Evolutionary conservation across 2,797 vertebrate species (phyloP), one percentile per base, ranked within the genome.

Genomic region (Cryptoblepharus egeriae): DNA sequence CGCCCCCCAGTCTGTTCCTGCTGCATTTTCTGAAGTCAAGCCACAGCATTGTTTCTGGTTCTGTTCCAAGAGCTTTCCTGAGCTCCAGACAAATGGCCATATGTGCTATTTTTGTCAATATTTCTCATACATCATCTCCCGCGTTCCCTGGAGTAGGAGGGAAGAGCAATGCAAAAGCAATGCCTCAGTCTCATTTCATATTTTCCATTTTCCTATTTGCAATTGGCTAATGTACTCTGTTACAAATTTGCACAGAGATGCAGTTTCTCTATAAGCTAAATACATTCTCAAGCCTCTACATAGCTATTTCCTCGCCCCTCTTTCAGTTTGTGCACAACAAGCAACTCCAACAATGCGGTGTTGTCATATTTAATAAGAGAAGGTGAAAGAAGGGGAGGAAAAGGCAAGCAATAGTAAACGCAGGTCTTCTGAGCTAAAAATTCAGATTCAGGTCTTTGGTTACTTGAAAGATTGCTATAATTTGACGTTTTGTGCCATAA

Each of bases 1-100:
- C 83, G 85, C 85, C 83, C 73, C n/a, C 85, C 81, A n/a, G 70
- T 75, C 39, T 88, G 18, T 28, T 73, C 77, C 87, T 85, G 18
- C 35, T 79, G 86, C 22, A 1, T 71, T 74, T 80, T 86, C 61
- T 39, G 37, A 86, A 91, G 20, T n/a, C 75, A 11, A 0, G 52
- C 32, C 89, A 13, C 79, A 0, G 0, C 52, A 81, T 86, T 1
- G 79, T 67, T 91, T 88, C 86, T 81, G 35, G n/a, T 30, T 60
- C 10, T 49, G 37, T 65, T 30, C n/a, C 79, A 12, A 63, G 78
- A 73, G 28, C 24, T 77, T 83, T 32, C 58, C 22, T 15, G 6
- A 32, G 58, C 70, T 84, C 18, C 18, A 39, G 18, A 76, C 65
- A 61, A 85, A 80, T 52, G 75, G 72, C 65, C 63, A 57, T 42